Evolutionary conservation across 2,113 vertebrate species (phyloP).

Genomic region (Callionymus lyra): DNA sequence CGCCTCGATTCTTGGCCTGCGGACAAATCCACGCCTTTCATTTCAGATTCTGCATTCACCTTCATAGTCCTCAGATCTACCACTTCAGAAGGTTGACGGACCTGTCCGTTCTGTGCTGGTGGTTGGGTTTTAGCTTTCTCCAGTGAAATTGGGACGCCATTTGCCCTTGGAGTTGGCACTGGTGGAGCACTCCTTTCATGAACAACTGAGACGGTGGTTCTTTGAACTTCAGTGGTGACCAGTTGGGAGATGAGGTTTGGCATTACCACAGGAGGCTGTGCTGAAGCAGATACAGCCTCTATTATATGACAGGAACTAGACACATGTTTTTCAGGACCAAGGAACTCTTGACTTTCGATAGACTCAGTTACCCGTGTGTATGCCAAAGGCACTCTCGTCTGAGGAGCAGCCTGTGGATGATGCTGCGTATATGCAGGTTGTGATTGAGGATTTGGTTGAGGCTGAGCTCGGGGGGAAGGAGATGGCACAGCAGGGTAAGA

Average conservation of each 20-base stretch:
- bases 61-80: conserved; percentile 91
- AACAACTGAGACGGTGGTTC: conserved; percentile 69
- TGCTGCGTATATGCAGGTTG: conserved; percentile 43
- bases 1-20: conserved; percentile 67
- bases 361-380: conserved; percentile 69
- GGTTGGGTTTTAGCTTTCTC: conserved; percentile 62
- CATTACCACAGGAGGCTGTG: conserved; percentile 54
- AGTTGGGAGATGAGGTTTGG: conserved; percentile 70
- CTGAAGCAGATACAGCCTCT: conserved; percentile 67
- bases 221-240: conserved; percentile 71
- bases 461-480: conserved; percentile 59
- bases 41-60: conserved; percentile 64
- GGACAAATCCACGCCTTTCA: conserved; percentile 73
- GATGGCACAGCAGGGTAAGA: conserved; percentile 69
- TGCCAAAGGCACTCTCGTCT: conserved; percentile 68
- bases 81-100: conserved; percentile 71
- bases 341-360: conserved; percentile 71
- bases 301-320: conserved; percentile 71
- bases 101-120: conserved; percentile 70
- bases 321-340: conserved; percentile 67
- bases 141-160: conserved; percentile 61
- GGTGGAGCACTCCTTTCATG: conserved; percentile 63
- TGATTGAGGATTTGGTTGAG: conserved; percentile 40
- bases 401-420: conserved; percentile 38
- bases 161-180: conserved; percentile 53